Percentiles rank a stretch among this genome's conserved stretches.
Conservation (phyloP, 2,888 invertebrate genomes). For the Stenolophus ochropezus region DNA sequence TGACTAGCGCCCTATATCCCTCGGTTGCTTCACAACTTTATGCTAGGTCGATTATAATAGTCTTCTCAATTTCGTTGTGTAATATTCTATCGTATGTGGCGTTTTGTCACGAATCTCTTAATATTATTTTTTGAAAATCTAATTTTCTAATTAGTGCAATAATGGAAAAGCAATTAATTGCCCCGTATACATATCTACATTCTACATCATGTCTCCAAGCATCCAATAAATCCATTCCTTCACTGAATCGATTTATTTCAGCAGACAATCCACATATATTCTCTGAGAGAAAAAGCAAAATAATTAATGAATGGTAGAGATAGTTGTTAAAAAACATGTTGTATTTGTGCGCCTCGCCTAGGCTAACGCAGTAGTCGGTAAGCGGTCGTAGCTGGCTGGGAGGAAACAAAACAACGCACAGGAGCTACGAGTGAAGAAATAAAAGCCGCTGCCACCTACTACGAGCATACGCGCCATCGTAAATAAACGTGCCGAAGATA, state of each 20-base stretch:
- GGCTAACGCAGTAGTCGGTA: conserved; percentile 9
- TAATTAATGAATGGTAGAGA: conserved; percentile 31
- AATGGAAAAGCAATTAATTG: background rate
- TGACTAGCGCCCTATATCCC: too few relatives aligned
- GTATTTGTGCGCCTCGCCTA: conserved; percentile 38
- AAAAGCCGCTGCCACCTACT: conserved; percentile 44
- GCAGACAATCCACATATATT: conserved; percentile 29
- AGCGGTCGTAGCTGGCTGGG: background rate
- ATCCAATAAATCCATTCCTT: background rate
- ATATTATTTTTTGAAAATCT: too few relatives aligned
- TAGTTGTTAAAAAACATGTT: conserved; percentile 21
- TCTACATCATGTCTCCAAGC: background rate
- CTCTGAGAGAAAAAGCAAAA: background rate
- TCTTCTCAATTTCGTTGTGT: too few relatives aligned
- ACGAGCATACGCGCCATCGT: conserved; percentile 23
- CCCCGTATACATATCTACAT: background rate
- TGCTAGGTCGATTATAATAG: too few relatives aligned
- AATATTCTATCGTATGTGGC: too few relatives aligned
- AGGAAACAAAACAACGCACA: conserved; percentile 40
- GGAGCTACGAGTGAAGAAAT: conserved; percentile 43
- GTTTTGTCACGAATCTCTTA: too few relatives aligned
- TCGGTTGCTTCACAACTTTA: too few relatives aligned
- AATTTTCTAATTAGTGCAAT: too few relatives aligned
- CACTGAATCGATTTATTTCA: conserved; percentile 9
- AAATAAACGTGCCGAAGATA: conserved; percentile 37